phyloP scores from a whole-genome alignment of 2,797 vertebrate genomes.

The Lagodon rhomboides region DNA sequence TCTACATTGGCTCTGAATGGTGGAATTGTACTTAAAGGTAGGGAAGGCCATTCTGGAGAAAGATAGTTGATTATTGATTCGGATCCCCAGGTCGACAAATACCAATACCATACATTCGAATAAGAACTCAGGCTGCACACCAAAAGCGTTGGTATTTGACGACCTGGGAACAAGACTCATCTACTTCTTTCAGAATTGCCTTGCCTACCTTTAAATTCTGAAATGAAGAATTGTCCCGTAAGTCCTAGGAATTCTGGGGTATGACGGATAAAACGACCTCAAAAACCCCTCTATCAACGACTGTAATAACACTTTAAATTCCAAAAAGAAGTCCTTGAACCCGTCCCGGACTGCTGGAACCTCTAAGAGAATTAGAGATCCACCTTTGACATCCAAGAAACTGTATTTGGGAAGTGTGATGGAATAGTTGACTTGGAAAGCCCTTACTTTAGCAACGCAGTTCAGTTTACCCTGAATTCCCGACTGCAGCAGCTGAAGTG shows the following conservation, averaged over 20 bases:
- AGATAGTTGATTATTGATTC: too few species aligned
- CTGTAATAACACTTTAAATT: background rate
- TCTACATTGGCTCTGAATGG: background rate
- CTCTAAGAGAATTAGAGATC: background rate
- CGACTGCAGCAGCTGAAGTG: background rate
- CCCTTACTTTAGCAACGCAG: background rate
- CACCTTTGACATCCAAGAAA: background rate
- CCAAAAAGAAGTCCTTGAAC: background rate
- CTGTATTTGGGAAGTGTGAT: background rate
- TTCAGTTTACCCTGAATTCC: background rate
- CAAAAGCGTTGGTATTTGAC: too few species aligned
- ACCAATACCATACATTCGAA: too few species aligned
- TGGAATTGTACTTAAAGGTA: background rate
- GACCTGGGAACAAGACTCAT: too few species aligned
- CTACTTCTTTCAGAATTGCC: too few species aligned
- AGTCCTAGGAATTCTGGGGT: background rate
- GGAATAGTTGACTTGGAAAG: too few species aligned
- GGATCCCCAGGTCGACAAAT: too few species aligned
- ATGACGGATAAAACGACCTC: background rate
- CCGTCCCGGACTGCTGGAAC: background rate
- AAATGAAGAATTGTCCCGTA: background rate
- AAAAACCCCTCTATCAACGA: too few species aligned
- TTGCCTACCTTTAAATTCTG: background rate
- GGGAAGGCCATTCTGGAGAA: too few species aligned
- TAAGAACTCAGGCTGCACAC: too few species aligned